Conservation (phyloP, 2,888 invertebrate genomes). For the Drosophila pseudotakahashii region DNA sequence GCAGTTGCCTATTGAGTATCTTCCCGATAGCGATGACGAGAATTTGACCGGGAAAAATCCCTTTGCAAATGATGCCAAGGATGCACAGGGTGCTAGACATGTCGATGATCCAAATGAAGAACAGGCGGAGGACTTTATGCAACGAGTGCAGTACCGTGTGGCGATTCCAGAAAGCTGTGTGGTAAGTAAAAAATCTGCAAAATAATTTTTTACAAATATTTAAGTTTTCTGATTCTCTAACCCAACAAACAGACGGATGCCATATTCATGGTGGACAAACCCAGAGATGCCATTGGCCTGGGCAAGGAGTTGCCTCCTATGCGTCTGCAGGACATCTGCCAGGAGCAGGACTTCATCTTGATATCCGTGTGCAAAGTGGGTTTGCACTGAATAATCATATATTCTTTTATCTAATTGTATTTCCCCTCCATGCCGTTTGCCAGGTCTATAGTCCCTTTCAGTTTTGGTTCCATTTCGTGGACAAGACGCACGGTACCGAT, state of each 20-base stretch:
- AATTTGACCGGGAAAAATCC: background rate
- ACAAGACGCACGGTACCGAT: fast-evolving
- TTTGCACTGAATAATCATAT: no score
- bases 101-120: no score
- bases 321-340: background rate
- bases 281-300: slow-evolving; percentile 10
- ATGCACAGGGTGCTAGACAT: background rate
- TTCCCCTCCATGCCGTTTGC: no score
- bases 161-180: background rate
- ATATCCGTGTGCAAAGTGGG: slow-evolving; percentile 3
- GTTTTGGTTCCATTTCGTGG: slow-evolving; percentile 50
- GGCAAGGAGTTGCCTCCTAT: background rate
- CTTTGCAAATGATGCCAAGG: background rate
- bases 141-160: background rate
- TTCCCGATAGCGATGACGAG: background rate
- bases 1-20: no score
- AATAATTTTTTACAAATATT: background rate
- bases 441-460: slow-evolving; percentile 51
- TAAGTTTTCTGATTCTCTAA: background rate
- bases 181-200: background rate
- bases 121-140: background rate
- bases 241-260: slow-evolving; percentile 21
- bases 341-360: background rate
- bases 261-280: slow-evolving; percentile 29
- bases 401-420: no score